Conservation (phyloP, 2,888 invertebrate species). For the Lymantria dispar region DNA sequence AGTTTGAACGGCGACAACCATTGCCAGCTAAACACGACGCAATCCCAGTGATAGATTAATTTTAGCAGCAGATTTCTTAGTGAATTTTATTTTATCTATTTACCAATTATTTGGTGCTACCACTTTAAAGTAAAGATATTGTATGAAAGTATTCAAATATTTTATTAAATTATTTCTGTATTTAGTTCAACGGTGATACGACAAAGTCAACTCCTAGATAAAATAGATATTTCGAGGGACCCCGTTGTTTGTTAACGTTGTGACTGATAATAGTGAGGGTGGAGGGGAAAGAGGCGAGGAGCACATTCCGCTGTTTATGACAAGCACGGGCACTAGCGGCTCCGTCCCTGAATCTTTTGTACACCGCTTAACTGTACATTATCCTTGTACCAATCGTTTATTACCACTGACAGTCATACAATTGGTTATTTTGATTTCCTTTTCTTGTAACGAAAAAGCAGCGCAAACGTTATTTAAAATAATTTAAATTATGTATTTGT, state of each 20-base stretch:
- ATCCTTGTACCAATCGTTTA: conserved; percentile 42
- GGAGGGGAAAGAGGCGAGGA: conserved; percentile 37
- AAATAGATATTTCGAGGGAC: conserved; percentile 35
- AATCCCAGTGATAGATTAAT: conserved; percentile 43
- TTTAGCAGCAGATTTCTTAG: conserved; percentile 18
- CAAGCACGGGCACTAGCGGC: conserved; percentile 42
- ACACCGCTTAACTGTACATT: conserved; percentile 28
- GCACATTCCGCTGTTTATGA: conserved; percentile 62
- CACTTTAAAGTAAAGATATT: neutral
- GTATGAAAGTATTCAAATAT: neutral
- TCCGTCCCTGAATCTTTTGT: conserved; percentile 42
- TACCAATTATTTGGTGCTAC: neutral
- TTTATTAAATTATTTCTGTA: conserved; percentile 10
- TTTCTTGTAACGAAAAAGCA: too few relatives aligned
- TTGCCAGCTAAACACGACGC: conserved; percentile 49
- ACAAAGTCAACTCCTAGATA: conserved; percentile 17
- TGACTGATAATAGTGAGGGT: conserved; percentile 50
- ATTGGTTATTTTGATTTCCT: too few relatives aligned
- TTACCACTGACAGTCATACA: conserved; percentile 14
- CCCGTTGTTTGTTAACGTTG: conserved; percentile 47
- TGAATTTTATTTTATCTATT: conserved; percentile 13
- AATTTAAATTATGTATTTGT: too few relatives aligned
- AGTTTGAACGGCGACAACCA: conserved; percentile 68
- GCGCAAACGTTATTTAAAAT: too few relatives aligned
- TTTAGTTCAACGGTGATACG: conserved; percentile 10